Percentiles rank a stretch among this genome's conserved stretches.
These are phyloP conservation scores for Nannobrachium achirus DNA, from an alignment of 2,113 vertebrate genomes.

Conservation along the genomic window DNA sequence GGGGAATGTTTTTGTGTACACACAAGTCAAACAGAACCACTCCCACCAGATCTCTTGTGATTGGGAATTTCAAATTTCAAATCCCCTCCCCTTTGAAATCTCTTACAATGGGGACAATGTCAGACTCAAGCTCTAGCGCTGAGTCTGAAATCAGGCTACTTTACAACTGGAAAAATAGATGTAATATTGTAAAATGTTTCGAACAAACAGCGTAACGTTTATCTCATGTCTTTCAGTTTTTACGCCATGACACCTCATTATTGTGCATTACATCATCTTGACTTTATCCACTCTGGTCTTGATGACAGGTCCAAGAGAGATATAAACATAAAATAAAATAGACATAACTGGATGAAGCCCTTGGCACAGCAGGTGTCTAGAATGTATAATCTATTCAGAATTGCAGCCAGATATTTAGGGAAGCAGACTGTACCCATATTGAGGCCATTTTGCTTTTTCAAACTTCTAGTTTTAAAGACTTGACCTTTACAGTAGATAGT, in stretches of 20 bases:
- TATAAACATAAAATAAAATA: neutral
- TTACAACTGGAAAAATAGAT: too few species aligned
- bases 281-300: slow-evolving; percentile 22
- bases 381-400: slow-evolving; percentile 14
- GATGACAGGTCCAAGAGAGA: slow-evolving; percentile 24
- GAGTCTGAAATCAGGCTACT: too few species aligned
- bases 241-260: slow-evolving; percentile 8
- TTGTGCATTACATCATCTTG: slow-evolving; percentile 5
- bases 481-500: slow-evolving; percentile 37
- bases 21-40: too few species aligned
- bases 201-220: slow-evolving; percentile 5
- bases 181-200: neutral
- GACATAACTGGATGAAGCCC: slow-evolving; percentile 6
- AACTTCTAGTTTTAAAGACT: slow-evolving; percentile 12
- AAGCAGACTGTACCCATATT: slow-evolving; percentile 23
- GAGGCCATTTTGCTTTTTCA: slow-evolving; percentile 10
- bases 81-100: too few species aligned
- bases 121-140: too few species aligned
- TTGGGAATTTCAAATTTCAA: too few species aligned
- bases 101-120: too few species aligned
- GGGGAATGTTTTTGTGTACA: too few species aligned
- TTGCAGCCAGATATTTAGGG: slow-evolving; percentile 21
- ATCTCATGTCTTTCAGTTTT: slow-evolving; percentile 2
- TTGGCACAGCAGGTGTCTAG: neutral
- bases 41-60: too few species aligned